Evolutionary conservation across 2,888 invertebrate species (phyloP).

Genomic region (Ormia ochracea): DNA sequence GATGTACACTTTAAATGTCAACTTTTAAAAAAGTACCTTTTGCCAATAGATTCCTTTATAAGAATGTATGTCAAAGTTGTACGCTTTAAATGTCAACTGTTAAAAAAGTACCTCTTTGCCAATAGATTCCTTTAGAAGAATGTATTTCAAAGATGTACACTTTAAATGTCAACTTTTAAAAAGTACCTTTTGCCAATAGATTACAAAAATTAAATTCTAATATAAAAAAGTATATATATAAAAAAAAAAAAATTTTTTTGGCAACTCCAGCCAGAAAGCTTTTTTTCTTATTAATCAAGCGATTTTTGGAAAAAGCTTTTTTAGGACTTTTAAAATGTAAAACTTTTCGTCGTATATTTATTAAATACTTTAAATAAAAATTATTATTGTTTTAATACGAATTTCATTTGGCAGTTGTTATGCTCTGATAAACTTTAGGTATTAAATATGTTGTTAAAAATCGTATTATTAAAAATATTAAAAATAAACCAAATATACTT

Average conservation of each 20-base stretch:
- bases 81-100: neutral
- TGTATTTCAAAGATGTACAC: neutral
- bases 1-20: neutral
- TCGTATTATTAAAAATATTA: conserved; percentile 71
- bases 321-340: too few species aligned
- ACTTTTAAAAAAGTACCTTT: neutral
- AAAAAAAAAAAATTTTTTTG: too few species aligned
- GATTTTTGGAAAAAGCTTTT: too few species aligned
- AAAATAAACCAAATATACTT: conserved; percentile 72
- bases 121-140: neutral
- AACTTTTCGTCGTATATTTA: too few species aligned
- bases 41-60: neutral
- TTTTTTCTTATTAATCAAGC: too few species aligned
- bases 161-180: neutral
- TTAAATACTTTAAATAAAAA: too few species aligned
- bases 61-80: too few species aligned
- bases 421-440: conserved; percentile 70
- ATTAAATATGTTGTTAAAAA: conserved; percentile 71
- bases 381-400: too few species aligned
- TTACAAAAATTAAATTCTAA: too few species aligned
- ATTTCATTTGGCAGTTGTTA: conserved; percentile 63
- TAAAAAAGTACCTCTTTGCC: neutral
- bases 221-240: too few species aligned
- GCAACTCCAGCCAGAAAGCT: too few species aligned
- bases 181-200: neutral